Base-by-base conservation (phyloP, 2,888 invertebrate genomes). In the Chaitophorus viminalis region DNA sequence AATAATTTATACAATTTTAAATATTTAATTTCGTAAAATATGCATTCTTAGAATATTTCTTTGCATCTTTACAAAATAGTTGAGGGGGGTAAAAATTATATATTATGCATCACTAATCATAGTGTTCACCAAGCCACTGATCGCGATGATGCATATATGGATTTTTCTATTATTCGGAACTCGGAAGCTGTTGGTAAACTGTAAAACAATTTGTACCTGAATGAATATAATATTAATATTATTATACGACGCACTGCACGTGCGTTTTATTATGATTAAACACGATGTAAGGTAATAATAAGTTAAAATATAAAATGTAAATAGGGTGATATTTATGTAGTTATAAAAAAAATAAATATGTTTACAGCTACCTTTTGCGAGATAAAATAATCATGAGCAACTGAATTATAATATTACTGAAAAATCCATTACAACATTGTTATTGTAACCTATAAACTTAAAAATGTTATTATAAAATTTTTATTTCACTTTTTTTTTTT, bases 191-290 rank as follows among this genome's bases (percentile, higher is more conserved):
- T 60, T 65, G 8, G 60, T 21, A 60, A 75, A 39, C 54, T 29
- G 60, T 29, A 39, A 39, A 75, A 75, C 83, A 83, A 75, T 83
- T 82, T 74, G 25, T 31, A 31, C 33, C 52, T 39, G 29, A 82
- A 60, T 60, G 36, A 74, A 75, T 83, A 75, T 54, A n/a, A 54
- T 70, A 65, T 60, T 78, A 82, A 29, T 17, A 54, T 29, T 82
- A 54, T 33, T 72, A n/a, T n/a, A 75, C 14, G 60, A 60, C 75
- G 39, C 33, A 21, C 29, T 31, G 18, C 33, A 52, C 33, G 36
- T 46, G 17, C 72, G 31, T 84, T 84, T 84, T 84, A 84, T 84
- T 84, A 84, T 84, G 83, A 84, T 84, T 76, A 76, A 84, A 84
- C 83, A 84, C 83, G 83, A 76, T 75, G 65, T 65, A 84, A 39